Conservation (phyloP, 2,888 invertebrate genomes). For the Tipula confusa region DNA sequence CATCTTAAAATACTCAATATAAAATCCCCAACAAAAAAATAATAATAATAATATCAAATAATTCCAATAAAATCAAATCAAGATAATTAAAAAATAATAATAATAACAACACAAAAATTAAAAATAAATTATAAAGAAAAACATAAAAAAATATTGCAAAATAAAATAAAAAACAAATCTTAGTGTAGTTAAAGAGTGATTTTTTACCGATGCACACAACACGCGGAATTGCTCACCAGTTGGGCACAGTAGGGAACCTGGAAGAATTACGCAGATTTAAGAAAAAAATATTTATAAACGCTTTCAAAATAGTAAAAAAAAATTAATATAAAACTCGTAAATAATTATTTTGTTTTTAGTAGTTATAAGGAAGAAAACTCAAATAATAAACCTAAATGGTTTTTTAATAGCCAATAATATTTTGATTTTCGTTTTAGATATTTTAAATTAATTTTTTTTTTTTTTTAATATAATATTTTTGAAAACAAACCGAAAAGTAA, state of each 20-base stretch:
- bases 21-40: constrained; percentile 20
- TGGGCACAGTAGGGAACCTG: constrained; percentile 92
- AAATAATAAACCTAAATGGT: neutral
- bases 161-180: constrained; percentile 33
- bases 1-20: neutral
- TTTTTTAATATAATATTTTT: neutral
- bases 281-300: neutral
- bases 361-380: neutral
- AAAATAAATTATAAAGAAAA: neutral
- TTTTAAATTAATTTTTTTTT: neutral
- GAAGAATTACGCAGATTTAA: constrained; percentile 38
- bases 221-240: constrained; percentile 93
- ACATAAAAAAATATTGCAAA: constrained; percentile 26
- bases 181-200: constrained; percentile 57
- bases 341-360: neutral
- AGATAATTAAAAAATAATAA: neutral
- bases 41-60: neutral
- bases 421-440: neutral
- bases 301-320: neutral
- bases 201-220: constrained; percentile 92
- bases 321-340: neutral
- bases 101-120: neutral
- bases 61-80: neutral
- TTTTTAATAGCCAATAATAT: neutral
- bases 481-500: neutral